Base-by-base conservation (phyloP, 1,140 invertebrate genomes). In the Ceratosolen solmsi region DNA sequence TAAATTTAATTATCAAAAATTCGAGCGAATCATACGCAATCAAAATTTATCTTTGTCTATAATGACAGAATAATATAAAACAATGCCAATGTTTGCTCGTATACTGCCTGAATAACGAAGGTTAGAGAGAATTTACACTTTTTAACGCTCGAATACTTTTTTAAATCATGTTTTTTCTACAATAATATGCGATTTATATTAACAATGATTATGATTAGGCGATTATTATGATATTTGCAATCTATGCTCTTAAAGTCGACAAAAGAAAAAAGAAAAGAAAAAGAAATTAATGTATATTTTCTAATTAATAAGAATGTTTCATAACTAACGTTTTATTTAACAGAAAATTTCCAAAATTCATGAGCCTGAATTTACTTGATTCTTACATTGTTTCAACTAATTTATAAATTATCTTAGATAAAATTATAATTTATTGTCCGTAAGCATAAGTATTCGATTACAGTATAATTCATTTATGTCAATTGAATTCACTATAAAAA, bases 61-160 rank as follows among this genome's bases (percentile, higher is more conserved):
- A n/a, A 49, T 65, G 22, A 41, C 33, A n/a, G 46, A 17, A 79
- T 15, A 20, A 78, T 65, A 68, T 58, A 46, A 73, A 60, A 72
- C 13, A 73, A 30, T 49, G 41, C 68, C 65, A 71, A 72, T 41
- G 3, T 60, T 73, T 49, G 58, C 72, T 80, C 54, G 22, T 80
- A 74, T 54, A 80, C 72, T 80, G 71, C 79, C 79, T 80, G 49
- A 74, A 65, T 65, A 80, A 74, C 0, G 49, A 80, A 68, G 11
- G 17, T n/a, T 70, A 79, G 2, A 72, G 33, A 71, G 65, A 72
- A 2, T 72, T 71, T 56, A 63, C 25, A 63, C 56, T 46, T 72
- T 80, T 60, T 73, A 73, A 22, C 36, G 68, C 58, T 72, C 36
- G 54, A 72, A 72, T 79, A 56, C 25, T 65, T 46, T 72, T 49